Base-by-base conservation (phyloP, 1,140 invertebrate genomes). In the Ylistrum balloti region DNA sequence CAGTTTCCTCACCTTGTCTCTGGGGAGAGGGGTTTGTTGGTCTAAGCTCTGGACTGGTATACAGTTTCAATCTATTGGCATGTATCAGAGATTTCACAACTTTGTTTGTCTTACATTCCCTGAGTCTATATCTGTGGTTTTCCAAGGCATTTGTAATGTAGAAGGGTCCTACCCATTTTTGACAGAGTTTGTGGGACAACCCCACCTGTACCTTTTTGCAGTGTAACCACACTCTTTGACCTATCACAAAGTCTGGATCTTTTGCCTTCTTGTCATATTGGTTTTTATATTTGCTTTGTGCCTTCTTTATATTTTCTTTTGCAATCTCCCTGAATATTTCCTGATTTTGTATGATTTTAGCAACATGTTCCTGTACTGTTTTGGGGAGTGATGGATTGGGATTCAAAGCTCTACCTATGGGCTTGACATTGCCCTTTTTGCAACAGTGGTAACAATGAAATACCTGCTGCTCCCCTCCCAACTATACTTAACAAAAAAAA, bases 251-350 rank as follows among this genome's bases (percentile, higher is more conserved):
- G 7, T 85, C 33, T 56, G 92, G 88, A 17, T 22, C 33, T 86
- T 91, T 89, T 7, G 89, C 38, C 28, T 86, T 90, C 38, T 85
- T 87, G 32, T 91, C 92, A 89, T 92, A 48, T 32, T 33, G 20
- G 0, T 41, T 20, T 86, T 90, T 92, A 41, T 88, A 88, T 20
- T 86, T 86, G 28, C 88, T 17, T 87, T 92, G 88, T 33, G 28
- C 35, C 17, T 85, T 33, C 34, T 87, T 22, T 15, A 88, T 90
- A 35, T 92, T 92, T 22, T 91, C 45, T 20, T 86, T 32, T 20
- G 92, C 90, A 32, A 90, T 88, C 85, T 91, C 22, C 15, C 87
- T 35, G 13, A 41, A n/a, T 33, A 34, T 56, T 85, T 91, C 85
- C n/a, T 91, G 85, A 74, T 89, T 88, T n/a, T 87, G 41, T 22